phyloP scores from a whole-genome alignment of 1,140 invertebrate species.

The Popillia japonica region DNA sequence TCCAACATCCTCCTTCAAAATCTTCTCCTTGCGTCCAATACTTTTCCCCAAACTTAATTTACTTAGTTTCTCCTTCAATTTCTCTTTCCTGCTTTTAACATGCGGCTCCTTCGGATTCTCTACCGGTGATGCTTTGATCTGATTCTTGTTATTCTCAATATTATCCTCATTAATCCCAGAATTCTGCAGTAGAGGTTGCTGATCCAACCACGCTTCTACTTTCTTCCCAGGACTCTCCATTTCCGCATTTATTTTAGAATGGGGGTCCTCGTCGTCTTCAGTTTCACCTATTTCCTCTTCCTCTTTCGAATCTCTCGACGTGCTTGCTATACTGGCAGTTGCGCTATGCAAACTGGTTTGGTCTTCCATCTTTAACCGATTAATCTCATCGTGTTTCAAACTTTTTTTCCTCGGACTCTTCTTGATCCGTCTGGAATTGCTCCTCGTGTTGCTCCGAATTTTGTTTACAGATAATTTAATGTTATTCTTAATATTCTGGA shows the following conservation, averaged over 20 bases:
- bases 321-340: not conserved
- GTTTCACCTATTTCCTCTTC: not conserved
- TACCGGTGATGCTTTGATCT: not conserved
- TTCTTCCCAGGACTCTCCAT: not conserved
- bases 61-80: slow-evolving; percentile 10
- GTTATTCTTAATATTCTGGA: slow-evolving; percentile 33
- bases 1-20: not conserved
- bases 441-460: slow-evolving; percentile 12
- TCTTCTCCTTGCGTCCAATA: slow-evolving; percentile 3
- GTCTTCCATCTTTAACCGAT: not conserved
- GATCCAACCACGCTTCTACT: not conserved
- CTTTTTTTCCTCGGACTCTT: slow-evolving; percentile 22
- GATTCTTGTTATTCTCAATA: not conserved
- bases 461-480: slow-evolving; percentile 30
- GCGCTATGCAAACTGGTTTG: not conserved
- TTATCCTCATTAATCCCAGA: not conserved
- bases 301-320: not conserved
- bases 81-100: not conserved
- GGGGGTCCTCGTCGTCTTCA: not conserved
- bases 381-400: not conserved
- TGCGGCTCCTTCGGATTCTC: not conserved
- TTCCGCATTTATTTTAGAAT: not conserved
- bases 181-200: not conserved
- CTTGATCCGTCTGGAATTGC: not conserved
- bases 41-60: not conserved